These are phyloP conservation scores for Rhincodon typus DNA, from an alignment of 2,797 vertebrate species.

Conservation along the genomic window DNA sequence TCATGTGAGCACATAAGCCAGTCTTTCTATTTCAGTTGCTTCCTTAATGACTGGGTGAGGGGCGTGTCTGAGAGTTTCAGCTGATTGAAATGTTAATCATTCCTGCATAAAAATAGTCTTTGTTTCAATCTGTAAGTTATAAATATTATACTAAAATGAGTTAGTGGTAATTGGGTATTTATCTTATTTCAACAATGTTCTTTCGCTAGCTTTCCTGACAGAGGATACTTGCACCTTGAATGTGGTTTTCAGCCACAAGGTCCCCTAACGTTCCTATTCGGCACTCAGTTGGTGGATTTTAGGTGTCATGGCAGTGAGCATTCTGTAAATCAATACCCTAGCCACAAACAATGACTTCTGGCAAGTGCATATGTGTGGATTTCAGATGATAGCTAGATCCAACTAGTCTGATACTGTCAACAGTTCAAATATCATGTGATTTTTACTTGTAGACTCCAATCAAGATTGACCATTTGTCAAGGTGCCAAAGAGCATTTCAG, in stretches of 20 bases:
- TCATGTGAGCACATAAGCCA: neutral
- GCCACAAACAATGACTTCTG: neutral
- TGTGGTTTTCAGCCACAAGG: neutral
- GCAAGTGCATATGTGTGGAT: neutral
- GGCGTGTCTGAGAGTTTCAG: neutral
- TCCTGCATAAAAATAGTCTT: neutral
- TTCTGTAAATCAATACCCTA: neutral
- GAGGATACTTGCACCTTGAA: neutral
- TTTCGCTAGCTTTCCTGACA: neutral
- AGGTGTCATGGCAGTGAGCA: neutral
- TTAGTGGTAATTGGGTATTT: neutral
- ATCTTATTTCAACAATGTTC: neutral
- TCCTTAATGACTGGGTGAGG: constrained; percentile 14
- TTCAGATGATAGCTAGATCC: neutral
- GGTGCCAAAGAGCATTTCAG: neutral
- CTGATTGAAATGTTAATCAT: neutral
- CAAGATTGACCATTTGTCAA: neutral
- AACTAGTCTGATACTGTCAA: neutral
- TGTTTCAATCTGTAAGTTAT: neutral
- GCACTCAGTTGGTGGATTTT: neutral
- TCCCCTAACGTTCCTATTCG: neutral
- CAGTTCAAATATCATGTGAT: neutral
- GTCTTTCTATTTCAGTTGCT: constrained; percentile 14
- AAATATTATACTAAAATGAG: neutral
- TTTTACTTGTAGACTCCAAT: neutral